Percentiles rank a stretch among this genome's conserved stretches.
Evolutionary conservation across 2,888 invertebrate genomes (phyloP).

Genomic region (Aphidoletes aphidimyza): DNA sequence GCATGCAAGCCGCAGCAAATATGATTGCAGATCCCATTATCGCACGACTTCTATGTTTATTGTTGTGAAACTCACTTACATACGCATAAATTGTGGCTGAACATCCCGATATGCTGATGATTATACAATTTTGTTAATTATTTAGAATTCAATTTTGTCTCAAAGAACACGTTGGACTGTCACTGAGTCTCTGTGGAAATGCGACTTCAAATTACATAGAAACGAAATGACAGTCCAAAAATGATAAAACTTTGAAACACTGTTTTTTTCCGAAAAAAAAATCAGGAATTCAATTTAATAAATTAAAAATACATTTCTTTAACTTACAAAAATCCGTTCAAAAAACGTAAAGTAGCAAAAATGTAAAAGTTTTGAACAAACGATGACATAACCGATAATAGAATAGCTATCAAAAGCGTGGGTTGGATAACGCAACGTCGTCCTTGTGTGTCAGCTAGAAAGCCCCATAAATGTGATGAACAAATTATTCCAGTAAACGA

Average conservation of each 20-base stretch:
- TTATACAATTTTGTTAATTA: background rate
- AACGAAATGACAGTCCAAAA: too few relatives aligned
- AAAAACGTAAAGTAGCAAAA: slow-evolving; percentile 64
- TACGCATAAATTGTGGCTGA: slow-evolving; percentile 69
- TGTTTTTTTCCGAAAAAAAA: too few relatives aligned
- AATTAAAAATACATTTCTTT: too few relatives aligned
- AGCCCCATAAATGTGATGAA: slow-evolving; percentile 68
- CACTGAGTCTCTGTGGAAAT: too few relatives aligned
- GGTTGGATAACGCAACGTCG: slow-evolving; percentile 67
- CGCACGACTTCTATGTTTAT: slow-evolving; percentile 66
- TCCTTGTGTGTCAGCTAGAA: slow-evolving; percentile 69
- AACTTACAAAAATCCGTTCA: slow-evolving; percentile 70
- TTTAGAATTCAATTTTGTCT: background rate
- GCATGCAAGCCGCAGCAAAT: slow-evolving; percentile 63
- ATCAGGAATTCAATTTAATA: slow-evolving; percentile 56
- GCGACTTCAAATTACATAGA: too few relatives aligned
- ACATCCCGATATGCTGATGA: slow-evolving; percentile 65
- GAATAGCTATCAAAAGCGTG: too few relatives aligned
- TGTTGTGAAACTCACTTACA: slow-evolving; percentile 69
- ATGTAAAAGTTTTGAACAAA: too few relatives aligned
- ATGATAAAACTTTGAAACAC: too few relatives aligned
- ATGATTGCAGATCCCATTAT: slow-evolving; percentile 64
- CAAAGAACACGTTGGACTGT: too few relatives aligned
- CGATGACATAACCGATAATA: too few relatives aligned
- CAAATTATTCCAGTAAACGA: slow-evolving; percentile 63